Conservation (phyloP, 2,888 invertebrate species). For the Drosophila nr. perissopoda region DNA sequence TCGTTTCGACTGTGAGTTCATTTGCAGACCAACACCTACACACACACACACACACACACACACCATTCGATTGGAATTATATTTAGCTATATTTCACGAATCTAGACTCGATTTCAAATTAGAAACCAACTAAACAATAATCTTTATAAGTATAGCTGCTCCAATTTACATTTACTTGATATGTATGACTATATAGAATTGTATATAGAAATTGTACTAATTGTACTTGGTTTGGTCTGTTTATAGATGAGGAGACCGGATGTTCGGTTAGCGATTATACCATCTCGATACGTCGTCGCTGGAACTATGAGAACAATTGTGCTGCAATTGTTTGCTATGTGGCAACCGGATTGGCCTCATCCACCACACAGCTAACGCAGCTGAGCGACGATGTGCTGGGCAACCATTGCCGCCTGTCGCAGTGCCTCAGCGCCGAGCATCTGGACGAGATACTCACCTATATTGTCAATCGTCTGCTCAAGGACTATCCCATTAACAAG, state of each 20-base stretch:
- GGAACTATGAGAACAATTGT: slow-evolving; percentile 95
- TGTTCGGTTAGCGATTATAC: slow-evolving; percentile 93
- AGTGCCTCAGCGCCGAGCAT: slow-evolving; percentile 85
- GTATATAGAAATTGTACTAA: not conserved
- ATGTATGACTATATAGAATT: not conserved
- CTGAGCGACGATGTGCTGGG: slow-evolving; percentile 84
- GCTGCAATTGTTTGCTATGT: slow-evolving; percentile 94
- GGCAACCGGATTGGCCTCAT: slow-evolving; percentile 87
- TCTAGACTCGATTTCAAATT: not conserved
- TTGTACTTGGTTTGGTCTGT: slow-evolving; percentile 19
- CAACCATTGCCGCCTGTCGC: slow-evolving; percentile 82
- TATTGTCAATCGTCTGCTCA: slow-evolving; percentile 85
- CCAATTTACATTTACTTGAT: no score
- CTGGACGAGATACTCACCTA: slow-evolving; percentile 87
- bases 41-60: not conserved
- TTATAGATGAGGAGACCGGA: slow-evolving; percentile 94
- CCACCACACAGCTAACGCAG: slow-evolving; percentile 84
- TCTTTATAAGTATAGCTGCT: no score
- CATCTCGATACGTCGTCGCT: slow-evolving; percentile 92
- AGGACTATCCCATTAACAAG: slow-evolving; percentile 84
- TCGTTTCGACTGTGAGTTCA: slow-evolving; percentile 92
- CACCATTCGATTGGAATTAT: not conserved
- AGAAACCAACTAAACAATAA: no score
- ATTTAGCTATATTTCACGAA: not conserved
- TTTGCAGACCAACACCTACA: not conserved